Percentiles rank a stretch among this genome's conserved stretches.
Evolutionary conservation across 2,797 vertebrate species (phyloP).

Genomic region (Lophius americanus): DNA sequence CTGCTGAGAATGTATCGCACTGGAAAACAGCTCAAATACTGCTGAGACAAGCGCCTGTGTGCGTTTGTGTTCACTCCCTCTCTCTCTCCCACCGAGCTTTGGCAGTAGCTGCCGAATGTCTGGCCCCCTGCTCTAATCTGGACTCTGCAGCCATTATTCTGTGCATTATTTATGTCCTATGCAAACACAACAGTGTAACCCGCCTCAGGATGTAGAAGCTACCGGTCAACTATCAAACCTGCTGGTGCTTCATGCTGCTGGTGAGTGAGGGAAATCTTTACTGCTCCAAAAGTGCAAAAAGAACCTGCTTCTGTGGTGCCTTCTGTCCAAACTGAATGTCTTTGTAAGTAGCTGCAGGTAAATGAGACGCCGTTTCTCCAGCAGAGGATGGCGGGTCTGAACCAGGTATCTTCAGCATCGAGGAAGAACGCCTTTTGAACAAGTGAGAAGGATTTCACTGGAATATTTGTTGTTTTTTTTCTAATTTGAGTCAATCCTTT

Average conservation of each 20-base stretch:
- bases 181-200: slow-evolving; percentile 56
- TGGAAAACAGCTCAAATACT: slow-evolving; percentile 71
- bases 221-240: slow-evolving; percentile 3
- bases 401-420: slow-evolving; percentile 13
- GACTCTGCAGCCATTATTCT: slow-evolving; percentile 48
- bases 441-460: slow-evolving; percentile 50
- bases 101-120: slow-evolving; percentile 50
- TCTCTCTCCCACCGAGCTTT: slow-evolving; percentile 43
- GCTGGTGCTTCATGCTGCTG: slow-evolving; percentile 8
- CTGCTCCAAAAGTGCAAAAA: no score
- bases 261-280: no score
- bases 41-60: slow-evolving; percentile 57
- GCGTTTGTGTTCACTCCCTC: slow-evolving; percentile 18
- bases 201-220: slow-evolving; percentile 22
- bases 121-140: slow-evolving; percentile 36
- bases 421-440: background rate
- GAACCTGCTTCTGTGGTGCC: no score
- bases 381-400: slow-evolving; percentile 10
- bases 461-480: slow-evolving; percentile 42
- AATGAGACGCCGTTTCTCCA: background rate
- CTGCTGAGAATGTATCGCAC: slow-evolving; percentile 62
- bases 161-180: slow-evolving; percentile 64
- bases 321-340: no score
- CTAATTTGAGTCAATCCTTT: slow-evolving; percentile 52
- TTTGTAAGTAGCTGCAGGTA: slow-evolving; percentile 2